Evolutionary conservation across 2,797 vertebrate genomes (phyloP), one percentile per base, ranked within the genome.

Genomic region (Menidia menidia): DNA sequence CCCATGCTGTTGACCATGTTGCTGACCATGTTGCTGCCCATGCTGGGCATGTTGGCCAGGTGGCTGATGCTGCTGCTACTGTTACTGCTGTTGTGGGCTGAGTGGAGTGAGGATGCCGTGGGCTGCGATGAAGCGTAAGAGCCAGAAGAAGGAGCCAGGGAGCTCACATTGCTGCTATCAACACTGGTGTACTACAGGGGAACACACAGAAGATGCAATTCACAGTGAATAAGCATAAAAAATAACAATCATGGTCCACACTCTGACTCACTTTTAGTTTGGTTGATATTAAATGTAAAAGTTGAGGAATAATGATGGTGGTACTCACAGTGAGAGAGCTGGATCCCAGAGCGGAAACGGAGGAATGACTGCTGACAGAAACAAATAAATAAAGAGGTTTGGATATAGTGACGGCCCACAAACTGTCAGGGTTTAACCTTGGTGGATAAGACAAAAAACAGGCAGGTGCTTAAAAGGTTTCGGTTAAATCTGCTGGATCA

Each of bases 261-360:
- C 25, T 25, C 25, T 25, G 25, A 25, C 25, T 25, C 25, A 25
- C 25, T 25, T 25, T 25, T 25, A 25, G 25, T 25, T 25, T 25
- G 25, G 25, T 25, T 25, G 25, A 25, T 25, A 25, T 25, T 25
- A 1, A 25, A 25, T 25, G 25, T 25, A 25, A 25, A 25, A 25
- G 25, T 25, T 25, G 25, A 1, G 25, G 25, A 25, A 39, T 58
- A n/a, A 47, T 33, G 31, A 16, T 50, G 18, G 35, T 11, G 44
- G 8, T 58, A 95, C 97, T 97, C 91, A 98, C 97, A 50, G 95
- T 87, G 71, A 95, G 94, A 53, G 95, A 88, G 73, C 88, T 90
- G 63, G 96, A 92, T 69, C 95, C 93, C 59, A 96, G 91, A 33
- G 93, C 94, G 61, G 95, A 96, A 32, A 91, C 92, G 75, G 97